Conservation (phyloP, 2,113 vertebrate genomes). For the Muntiacus reevesi region DNA sequence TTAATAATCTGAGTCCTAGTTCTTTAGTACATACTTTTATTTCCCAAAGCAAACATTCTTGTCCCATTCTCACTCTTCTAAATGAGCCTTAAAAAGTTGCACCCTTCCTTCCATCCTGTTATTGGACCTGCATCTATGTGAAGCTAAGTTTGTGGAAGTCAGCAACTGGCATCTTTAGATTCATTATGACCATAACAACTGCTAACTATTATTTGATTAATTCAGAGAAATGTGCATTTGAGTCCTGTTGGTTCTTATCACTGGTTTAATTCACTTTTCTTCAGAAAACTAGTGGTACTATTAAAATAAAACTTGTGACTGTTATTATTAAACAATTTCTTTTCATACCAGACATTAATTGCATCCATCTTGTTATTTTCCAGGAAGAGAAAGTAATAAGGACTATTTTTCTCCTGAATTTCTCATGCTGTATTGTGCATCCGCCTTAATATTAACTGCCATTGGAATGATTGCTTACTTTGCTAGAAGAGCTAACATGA, state of each 20-base stretch:
- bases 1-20: not conserved
- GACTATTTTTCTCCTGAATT: constrained; percentile 71
- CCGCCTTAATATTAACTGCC: constrained; percentile 72
- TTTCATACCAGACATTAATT: constrained; percentile 29
- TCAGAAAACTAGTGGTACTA: not conserved
- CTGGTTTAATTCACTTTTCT: not conserved
- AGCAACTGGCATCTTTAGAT: not conserved
- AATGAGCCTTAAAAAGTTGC: not conserved
- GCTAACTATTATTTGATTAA: not conserved
- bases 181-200: not conserved
- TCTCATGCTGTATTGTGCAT: constrained; percentile 71
- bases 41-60: not conserved
- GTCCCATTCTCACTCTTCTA: not conserved
- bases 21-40: not conserved
- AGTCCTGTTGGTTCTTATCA: not conserved
- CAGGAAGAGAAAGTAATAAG: constrained; percentile 68
- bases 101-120: not conserved
- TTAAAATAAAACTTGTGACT: not conserved
- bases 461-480: constrained; percentile 77
- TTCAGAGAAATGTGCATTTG: not conserved
- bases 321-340: not conserved
- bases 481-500: constrained; percentile 80
- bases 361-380: constrained; percentile 61
- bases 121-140: not conserved
- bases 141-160: not conserved